Conservation (phyloP, 2,113 vertebrate genomes). For the Neolamprologus toae region DNA sequence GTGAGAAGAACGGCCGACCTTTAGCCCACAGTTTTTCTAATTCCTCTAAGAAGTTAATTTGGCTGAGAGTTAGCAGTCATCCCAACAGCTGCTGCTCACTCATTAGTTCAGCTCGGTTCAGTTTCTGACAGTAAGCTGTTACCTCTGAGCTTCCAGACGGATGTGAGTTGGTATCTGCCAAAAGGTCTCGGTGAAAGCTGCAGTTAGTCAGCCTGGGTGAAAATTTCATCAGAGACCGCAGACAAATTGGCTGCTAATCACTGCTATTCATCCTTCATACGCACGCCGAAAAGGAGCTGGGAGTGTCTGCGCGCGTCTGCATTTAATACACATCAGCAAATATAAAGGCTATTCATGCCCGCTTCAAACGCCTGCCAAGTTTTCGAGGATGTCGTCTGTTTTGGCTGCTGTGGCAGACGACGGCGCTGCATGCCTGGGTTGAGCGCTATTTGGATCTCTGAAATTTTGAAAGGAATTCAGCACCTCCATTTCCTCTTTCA, state of each 20-base stretch:
- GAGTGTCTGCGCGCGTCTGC: background rate
- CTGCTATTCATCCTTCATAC: background rate
- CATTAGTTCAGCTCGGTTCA: slow-evolving; percentile 50
- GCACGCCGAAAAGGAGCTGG: background rate
- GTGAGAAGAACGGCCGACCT: background rate
- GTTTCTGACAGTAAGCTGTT: slow-evolving; percentile 31
- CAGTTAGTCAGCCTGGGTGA: background rate
- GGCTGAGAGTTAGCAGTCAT: slow-evolving; percentile 9
- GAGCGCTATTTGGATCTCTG: background rate
- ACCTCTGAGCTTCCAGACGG: slow-evolving; percentile 56
- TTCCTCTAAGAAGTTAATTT: slow-evolving; percentile 8
- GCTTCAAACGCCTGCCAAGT: background rate
- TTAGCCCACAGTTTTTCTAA: background rate
- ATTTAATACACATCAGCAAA: background rate
- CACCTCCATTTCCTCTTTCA: background rate
- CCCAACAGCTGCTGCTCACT: slow-evolving; percentile 45
- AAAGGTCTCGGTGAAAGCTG: slow-evolving; percentile 17
- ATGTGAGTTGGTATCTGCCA: slow-evolving; percentile 15
- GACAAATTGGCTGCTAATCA: slow-evolving; percentile 28
- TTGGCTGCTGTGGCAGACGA: background rate
- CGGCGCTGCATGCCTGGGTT: background rate
- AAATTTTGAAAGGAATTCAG: background rate
- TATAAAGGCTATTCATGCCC: background rate
- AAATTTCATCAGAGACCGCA: background rate
- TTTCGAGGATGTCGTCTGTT: background rate